phyloP scores from a whole-genome alignment of 2,113 vertebrate genomes.

The Polyodon spathula region DNA sequence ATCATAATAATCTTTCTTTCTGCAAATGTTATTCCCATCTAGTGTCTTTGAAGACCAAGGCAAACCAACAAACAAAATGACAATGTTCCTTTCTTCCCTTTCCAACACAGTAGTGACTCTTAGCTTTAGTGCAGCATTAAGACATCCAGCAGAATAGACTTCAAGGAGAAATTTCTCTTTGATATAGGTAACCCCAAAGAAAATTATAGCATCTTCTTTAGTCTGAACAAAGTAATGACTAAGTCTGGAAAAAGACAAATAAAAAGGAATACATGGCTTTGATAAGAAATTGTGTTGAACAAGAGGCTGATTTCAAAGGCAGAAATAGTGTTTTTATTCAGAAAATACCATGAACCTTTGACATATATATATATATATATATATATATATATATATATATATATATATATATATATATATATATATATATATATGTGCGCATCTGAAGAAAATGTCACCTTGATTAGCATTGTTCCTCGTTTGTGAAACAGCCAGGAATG shows the following conservation, averaged over 20 bases:
- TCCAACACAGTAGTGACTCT: slow-evolving; percentile 50
- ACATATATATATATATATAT: no score
- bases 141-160: slow-evolving; percentile 55
- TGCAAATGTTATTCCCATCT: slow-evolving; percentile 18
- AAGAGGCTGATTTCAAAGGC: slow-evolving; percentile 74
- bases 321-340: slow-evolving; percentile 67
- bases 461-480: slow-evolving; percentile 1
- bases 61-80: slow-evolving; percentile 32
- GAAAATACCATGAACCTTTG: slow-evolving; percentile 49
- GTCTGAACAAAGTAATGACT: slow-evolving; percentile 71
- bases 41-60: slow-evolving; percentile 21
- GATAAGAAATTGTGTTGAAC: slow-evolving; percentile 75
- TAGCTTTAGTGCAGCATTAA: slow-evolving; percentile 49
- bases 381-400: no score
- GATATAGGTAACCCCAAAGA: slow-evolving; percentile 66
- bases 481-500: slow-evolving; percentile 3
- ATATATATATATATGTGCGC: no score
- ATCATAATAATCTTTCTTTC: slow-evolving; percentile 14
- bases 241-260: slow-evolving; percentile 76
- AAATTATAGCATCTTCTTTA: slow-evolving; percentile 76
- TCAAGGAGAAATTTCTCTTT: slow-evolving; percentile 75
- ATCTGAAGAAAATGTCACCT: slow-evolving; percentile 1
- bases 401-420: no score
- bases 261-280: slow-evolving; percentile 78
- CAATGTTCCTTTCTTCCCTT: slow-evolving; percentile 30